Conservation (phyloP, 2,888 invertebrate genomes). For the Scaptomyza reducta region DNA sequence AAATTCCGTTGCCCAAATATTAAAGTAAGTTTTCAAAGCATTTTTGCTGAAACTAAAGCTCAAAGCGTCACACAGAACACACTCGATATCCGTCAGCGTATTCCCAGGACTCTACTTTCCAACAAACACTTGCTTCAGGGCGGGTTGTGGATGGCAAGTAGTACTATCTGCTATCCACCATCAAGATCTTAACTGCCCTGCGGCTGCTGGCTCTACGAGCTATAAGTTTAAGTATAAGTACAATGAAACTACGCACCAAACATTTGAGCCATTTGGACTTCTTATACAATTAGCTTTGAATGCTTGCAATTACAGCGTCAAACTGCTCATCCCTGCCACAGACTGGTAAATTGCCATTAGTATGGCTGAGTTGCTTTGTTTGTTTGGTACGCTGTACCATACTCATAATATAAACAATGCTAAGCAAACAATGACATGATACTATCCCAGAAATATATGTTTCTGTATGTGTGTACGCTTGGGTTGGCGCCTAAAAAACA, state of each 20-base stretch:
- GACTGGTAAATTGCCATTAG: not conserved
- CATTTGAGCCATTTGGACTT: slow-evolving; percentile 7
- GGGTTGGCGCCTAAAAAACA: slow-evolving; percentile 23
- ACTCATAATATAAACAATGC: slow-evolving; percentile 34
- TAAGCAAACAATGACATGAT: slow-evolving; percentile 30
- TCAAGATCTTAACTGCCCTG: slow-evolving; percentile 49
- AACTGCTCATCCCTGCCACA: not conserved
- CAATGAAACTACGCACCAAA: not conserved
- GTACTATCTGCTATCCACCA: slow-evolving; percentile 38
- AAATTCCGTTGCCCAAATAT: not conserved
- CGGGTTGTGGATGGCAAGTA: slow-evolving; percentile 1
- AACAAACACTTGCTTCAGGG: slow-evolving; percentile 19
- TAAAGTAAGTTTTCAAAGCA: slow-evolving; percentile 15
- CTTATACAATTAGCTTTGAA: slow-evolving; percentile 61
- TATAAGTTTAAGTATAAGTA: slow-evolving; percentile 21
- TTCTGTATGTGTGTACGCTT: slow-evolving; percentile 12
- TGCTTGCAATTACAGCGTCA: slow-evolving; percentile 41
- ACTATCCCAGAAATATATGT: not conserved
- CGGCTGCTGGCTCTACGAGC: slow-evolving; percentile 17
- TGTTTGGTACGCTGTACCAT: not conserved
- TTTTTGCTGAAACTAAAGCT: slow-evolving; percentile 14
- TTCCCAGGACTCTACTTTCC: slow-evolving; percentile 60
- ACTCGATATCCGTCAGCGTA: slow-evolving; percentile 37
- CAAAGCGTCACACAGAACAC: slow-evolving; percentile 13
- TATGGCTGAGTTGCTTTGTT: slow-evolving; percentile 8